Evolutionary conservation across 2,113 vertebrate genomes (phyloP), one percentile per base, ranked within the genome.

Genomic region (Glaucidium brasilianum): DNA sequence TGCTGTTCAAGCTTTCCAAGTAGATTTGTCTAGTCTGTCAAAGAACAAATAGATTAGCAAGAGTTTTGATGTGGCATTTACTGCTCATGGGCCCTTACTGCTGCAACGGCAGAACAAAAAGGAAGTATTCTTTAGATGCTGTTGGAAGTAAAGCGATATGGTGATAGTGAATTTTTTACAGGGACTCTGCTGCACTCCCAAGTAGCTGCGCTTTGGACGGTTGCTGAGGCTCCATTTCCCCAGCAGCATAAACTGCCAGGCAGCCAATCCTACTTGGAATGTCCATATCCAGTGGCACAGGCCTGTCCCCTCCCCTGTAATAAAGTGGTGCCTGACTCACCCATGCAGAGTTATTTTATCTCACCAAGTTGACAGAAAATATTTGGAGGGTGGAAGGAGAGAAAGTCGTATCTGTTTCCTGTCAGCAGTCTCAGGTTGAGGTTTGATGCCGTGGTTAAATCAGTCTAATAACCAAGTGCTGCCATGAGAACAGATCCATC

Each of bases 11-110:
- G 90, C 82, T 95, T 94, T 95, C 85, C 59, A 80, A 94, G 82
- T 59, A 96, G 94, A 90, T 96, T 94, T 96, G 50, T 81, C 52
- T 71, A 58, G 76, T 52, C 64, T 60, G 52, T 67, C 79, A 93
- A 92, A 95, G 79, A 89, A 93, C 79, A 93, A 92, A 71, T 50
- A 86, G 82, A 90, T 94, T 93, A 85, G 47, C 15, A 37, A 71
- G 60, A 83, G 79, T 91, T 94, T 95, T 94, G 45, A 69, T 77
- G 52, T 88, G 56, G 68, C 47, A 89, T 86, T 93, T 93, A 39
- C 66, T 95, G 85, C 52, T 93, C 78, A 90, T 85, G 74, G 77
- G 55, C 37, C 63, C 63, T 82, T 79, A 30, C 60, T 95, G 69
- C 60, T 86, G 50, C 80, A 88, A 34, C 22, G 71, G 69, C 73